phyloP scores from a whole-genome alignment of 2,113 vertebrate species.

The Vidua macroura region DNA sequence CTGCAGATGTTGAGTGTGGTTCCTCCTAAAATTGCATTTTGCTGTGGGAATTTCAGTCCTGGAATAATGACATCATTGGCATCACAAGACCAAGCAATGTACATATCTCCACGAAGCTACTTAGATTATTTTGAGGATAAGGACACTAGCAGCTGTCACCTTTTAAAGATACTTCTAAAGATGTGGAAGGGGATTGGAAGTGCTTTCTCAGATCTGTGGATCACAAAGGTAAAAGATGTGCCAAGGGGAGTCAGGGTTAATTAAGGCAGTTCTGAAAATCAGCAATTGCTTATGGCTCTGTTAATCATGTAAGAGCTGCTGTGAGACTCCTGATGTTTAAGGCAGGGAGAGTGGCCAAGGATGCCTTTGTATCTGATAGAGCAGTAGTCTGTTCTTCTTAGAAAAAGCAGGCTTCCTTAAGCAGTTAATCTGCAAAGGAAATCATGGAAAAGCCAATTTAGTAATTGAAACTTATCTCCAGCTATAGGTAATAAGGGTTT shows the following conservation, averaged over 20 bases:
- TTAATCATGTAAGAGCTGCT: neutral
- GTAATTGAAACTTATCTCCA: neutral
- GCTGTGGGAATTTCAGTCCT: neutral
- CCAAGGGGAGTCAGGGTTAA: neutral
- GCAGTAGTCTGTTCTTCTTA: neutral
- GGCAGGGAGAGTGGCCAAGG: neutral
- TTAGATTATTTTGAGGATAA: constrained; percentile 1
- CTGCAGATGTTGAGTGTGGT: neutral
- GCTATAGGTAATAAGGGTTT: neutral
- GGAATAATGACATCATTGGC: neutral
- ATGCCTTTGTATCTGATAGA: neutral
- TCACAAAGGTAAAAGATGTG: neutral
- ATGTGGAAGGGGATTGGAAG: neutral
- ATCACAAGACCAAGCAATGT: neutral
- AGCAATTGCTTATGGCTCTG: neutral
- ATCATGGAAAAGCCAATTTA: neutral
- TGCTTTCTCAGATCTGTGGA: neutral
- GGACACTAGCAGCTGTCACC: neutral
- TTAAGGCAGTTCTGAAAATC: constrained; percentile 1
- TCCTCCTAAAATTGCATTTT: neutral
- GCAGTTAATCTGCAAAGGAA: neutral
- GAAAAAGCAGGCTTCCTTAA: neutral
- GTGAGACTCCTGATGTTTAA: neutral
- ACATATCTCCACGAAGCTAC: neutral
- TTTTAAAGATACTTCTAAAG: neutral